A percentile compares a stretch with the other conserved stretches of the same genome.
phyloP scores from a whole-genome alignment of 2,113 vertebrate species.

The Bothrops jararaca region DNA sequence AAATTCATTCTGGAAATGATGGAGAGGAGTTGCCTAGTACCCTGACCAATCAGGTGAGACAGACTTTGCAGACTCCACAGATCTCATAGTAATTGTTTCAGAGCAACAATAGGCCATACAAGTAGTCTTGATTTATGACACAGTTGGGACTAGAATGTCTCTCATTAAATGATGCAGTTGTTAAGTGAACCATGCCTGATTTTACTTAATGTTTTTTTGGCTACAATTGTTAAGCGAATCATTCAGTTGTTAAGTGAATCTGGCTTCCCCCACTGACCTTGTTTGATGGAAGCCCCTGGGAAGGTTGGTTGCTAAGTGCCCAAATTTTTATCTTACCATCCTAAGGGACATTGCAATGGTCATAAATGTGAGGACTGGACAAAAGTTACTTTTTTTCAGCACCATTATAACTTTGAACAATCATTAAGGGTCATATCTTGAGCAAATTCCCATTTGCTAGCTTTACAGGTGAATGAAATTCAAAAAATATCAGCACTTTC shows the following conservation, averaged over 20 bases:
- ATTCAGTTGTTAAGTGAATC: background rate
- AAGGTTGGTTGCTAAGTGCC: background rate
- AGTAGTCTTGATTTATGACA: background rate
- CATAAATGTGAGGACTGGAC: background rate
- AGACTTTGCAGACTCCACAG: background rate
- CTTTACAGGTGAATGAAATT: background rate
- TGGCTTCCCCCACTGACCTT: background rate
- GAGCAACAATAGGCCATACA: background rate
- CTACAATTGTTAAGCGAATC: background rate
- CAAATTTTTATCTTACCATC: background rate
- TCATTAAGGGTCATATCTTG: background rate
- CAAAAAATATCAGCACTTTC: background rate
- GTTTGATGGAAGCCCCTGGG: background rate
- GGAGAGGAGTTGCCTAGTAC: background rate
- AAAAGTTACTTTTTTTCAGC: background rate
- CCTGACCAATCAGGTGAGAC: background rate
- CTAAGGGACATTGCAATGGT: background rate
- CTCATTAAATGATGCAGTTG: background rate
- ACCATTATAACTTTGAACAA: background rate
- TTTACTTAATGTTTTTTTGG: background rate
- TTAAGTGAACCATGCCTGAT: background rate
- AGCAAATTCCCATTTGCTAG: background rate
- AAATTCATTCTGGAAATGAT: background rate
- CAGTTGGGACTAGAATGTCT: background rate
- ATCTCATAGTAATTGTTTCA: background rate